Evolutionary conservation across 1,140 invertebrate genomes (phyloP), one percentile per base, ranked within the genome.

Genomic region (Himalopsyche phryganea): DNA sequence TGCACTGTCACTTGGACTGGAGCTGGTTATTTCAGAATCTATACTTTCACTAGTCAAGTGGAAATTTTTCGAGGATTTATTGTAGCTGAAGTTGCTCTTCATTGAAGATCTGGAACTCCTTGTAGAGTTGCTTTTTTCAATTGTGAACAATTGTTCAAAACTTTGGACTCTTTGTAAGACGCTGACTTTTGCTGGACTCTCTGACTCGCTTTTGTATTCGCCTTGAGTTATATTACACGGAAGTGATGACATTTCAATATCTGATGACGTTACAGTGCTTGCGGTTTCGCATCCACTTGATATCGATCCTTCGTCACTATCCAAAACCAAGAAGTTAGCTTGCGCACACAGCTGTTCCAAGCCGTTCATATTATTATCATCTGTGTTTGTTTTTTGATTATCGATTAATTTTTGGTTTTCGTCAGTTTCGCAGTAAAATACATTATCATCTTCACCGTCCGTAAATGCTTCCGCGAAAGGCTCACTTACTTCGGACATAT

Each of bases 241-340:
- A 45, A 78, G 69, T 35, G 76, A 78, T 15, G 70, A 69, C 51
- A 75, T 76, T 57, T 78, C 76, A 15, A 71, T 71, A 61, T 79
- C 75, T 15, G 72, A 65, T 6, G 73, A 80, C 23, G 79, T 80
- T n/a, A 81, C 84, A 1, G 86, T 88, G 68, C 86, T 88, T n/a
- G 86, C 84, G 3, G 86, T 88, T 69, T 89, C 87, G 70, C 86
- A 89, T 42, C 87, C 87, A 57, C 85, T 88, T 47, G 87, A 89
- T 66, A 89, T 85, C 48, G 81, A 83, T 59, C 87, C 87, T 67
- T 88, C 86, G 71, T 89, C 87, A 68, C 82, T 83, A 58, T 85
- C 83, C 58, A 71, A 71, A 67, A 78, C 72, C 68, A 80, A 70
- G 71, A 69, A 80, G 73, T 78, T 77, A 65, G 72, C 72, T 68